Percentiles rank a stretch among this genome's conserved stretches.
Evolutionary conservation across 1,140 invertebrate species (phyloP).

Genomic region (Calliphora vicina): DNA sequence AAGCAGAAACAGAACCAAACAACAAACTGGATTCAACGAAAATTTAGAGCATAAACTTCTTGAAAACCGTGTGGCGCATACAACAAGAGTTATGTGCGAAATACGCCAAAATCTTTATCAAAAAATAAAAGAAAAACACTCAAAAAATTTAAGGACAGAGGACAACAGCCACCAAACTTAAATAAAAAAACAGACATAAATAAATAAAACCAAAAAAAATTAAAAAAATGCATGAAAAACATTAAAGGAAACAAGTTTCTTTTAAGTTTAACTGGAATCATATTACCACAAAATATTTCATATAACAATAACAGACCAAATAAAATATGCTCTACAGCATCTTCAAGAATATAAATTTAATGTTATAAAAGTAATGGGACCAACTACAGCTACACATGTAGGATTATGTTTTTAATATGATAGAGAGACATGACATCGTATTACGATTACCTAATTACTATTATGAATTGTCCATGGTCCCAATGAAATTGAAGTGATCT

Average conservation of each 20-base stretch:
- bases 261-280: slow-evolving; percentile 1
- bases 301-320: not conserved
- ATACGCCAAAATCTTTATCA: slow-evolving; percentile 13
- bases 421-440: no score
- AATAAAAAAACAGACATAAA: not conserved
- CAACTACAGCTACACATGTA: not conserved
- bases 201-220: not conserved
- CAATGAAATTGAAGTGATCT: no score
- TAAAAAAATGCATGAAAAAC: not conserved
- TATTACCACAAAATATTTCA: not conserved
- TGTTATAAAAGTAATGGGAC: not conserved
- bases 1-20: not conserved
- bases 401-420: no score
- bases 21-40: not conserved
- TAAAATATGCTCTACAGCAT: not conserved
- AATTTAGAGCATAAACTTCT: slow-evolving; percentile 8
- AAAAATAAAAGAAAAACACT: not conserved
- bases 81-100: slow-evolving; percentile 9
- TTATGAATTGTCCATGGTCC: no score
- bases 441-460: no score
- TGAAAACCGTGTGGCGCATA: slow-evolving; percentile 15
- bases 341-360: not conserved
- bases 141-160: not conserved
- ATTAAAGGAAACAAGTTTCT: not conserved
- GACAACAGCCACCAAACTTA: not conserved